Conservation (phyloP, 2,113 vertebrate genomes). For the Varanus salvator region DNA sequence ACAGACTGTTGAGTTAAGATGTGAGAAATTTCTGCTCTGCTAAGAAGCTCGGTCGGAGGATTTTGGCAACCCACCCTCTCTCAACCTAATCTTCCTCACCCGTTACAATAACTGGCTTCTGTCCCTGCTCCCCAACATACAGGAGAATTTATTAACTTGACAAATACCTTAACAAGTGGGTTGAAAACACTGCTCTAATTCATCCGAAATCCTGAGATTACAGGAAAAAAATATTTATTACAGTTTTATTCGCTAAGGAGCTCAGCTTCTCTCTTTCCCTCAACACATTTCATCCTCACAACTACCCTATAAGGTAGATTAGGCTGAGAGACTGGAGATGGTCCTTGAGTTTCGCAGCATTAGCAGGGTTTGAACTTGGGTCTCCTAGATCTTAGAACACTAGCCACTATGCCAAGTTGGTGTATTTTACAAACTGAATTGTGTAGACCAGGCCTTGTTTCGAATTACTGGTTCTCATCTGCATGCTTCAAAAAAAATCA, state of each 20-base stretch:
- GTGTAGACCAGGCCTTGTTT: not conserved
- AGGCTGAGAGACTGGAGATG: no score
- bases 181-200: not conserved
- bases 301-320: no score
- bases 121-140: no score
- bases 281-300: no score
- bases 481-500: not conserved
- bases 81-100: not conserved
- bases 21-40: not conserved
- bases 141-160: not conserved
- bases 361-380: not conserved
- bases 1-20: not conserved
- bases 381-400: not conserved
- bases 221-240: no score
- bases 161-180: not conserved
- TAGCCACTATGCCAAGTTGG: no score
- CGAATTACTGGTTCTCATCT: not conserved
- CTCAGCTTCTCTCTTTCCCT: no score
- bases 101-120: not conserved
- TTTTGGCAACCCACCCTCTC: not conserved
- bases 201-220: not conserved
- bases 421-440: not conserved
- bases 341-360: no score
- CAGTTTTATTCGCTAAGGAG: no score
- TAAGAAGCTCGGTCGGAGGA: not conserved